Conservation (phyloP, 2,888 invertebrate species). For the Stenoptilia bipunctidactyla region DNA sequence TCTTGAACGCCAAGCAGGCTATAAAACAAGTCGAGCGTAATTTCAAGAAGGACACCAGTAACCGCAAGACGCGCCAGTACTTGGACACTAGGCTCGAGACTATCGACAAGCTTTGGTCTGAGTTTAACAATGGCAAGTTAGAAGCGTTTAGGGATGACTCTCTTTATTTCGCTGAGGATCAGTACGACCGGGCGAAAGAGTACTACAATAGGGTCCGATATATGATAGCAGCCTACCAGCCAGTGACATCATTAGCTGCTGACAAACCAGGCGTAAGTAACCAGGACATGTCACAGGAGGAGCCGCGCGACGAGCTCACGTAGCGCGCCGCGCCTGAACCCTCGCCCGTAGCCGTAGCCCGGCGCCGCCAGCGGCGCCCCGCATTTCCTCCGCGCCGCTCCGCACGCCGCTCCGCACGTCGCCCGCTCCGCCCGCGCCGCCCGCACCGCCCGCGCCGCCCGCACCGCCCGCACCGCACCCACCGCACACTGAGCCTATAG, state of each 20-base stretch:
- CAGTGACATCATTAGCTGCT: neutral
- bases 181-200: neutral
- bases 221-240: neutral
- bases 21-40: too few species aligned
- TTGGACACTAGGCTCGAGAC: too few species aligned
- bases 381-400: neutral
- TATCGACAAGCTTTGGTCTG: too few species aligned
- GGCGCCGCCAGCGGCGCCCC: neutral
- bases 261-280: neutral
- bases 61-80: too few species aligned
- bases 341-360: too few species aligned
- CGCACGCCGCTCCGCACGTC: too few species aligned
- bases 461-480: too few species aligned
- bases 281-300: neutral
- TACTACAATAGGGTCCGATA: neutral
- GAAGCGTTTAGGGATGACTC: neutral
- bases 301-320: neutral
- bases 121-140: constrained; percentile 3
- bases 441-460: too few species aligned
- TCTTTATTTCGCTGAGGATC: constrained; percentile 2
- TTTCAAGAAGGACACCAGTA: too few species aligned
- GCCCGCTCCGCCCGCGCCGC: too few species aligned
- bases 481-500: neutral
- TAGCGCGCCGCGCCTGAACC: too few species aligned
- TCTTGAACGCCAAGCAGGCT: too few species aligned